Base-by-base conservation (phyloP, 2,113 vertebrate genomes). In the Cepphus grylle region DNA sequence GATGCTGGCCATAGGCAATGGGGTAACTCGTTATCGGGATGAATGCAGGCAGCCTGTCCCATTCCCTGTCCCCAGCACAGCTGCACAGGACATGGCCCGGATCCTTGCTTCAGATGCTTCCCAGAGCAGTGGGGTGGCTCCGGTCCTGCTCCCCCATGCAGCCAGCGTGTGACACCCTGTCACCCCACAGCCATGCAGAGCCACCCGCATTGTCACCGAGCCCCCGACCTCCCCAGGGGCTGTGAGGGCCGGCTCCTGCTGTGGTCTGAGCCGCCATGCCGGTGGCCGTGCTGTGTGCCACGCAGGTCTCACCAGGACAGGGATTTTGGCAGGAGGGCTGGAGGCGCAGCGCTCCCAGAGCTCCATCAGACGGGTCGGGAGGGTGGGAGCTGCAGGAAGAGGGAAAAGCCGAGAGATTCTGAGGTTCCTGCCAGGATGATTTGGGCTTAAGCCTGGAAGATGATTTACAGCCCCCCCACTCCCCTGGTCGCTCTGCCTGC, bases 131-230 rank as follows among this genome's bases (percentile, higher is more conserved):
- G 21, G 50, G 40, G 34, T 45, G 40, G 34, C 50, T 58, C 42
- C 15, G 42, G 34, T 38, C 63, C 79, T 26, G 65, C 63, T 45
- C 32, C 50, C 21, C 23, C 42, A 8, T 2, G 14, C 34, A 13
- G 27, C 69, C 2, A 2, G 49, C 7, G 8, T 1, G 2, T 21
- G 59, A 47, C 2, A 5, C 50, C 42, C 22, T 0, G 3, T 58
- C 58, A 38, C 16, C 26, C 58, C 58, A 21, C 16, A 20, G 69
- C 58, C 27, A 15, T 1, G 4, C 47, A 62, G 32, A 43, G 47
- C 56, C 65, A 49, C 65, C 65, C 1, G 1, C 43, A 8, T 2
- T 17, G 66, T 8, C 29, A 12, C 53, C 1, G 5, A 49, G 22
- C n/a, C 21, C 42, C n/a, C 1, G 22, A 16, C 13, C 34, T 40